Conservation (phyloP, 1,140 invertebrate genomes). For the Hermetia illucens region DNA sequence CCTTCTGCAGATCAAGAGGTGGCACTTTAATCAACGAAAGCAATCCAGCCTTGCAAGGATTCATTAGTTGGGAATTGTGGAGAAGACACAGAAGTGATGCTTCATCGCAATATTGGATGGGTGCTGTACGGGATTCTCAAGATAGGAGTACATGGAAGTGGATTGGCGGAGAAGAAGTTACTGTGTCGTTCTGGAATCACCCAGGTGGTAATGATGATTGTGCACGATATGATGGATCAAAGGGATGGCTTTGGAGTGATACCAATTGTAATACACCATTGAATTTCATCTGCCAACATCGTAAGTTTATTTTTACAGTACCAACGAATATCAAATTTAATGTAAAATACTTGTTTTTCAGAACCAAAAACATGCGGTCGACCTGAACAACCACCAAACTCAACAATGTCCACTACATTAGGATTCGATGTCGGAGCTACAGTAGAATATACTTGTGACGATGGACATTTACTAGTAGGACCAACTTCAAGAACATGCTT, state of each 20-base stretch:
- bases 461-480: slow-evolving; percentile 74
- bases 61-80: slow-evolving; percentile 90
- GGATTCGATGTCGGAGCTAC: slow-evolving; percentile 70
- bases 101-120: slow-evolving; percentile 90
- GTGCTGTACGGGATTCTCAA: slow-evolving; percentile 65
- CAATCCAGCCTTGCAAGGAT: slow-evolving; percentile 85
- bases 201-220: slow-evolving; percentile 73
- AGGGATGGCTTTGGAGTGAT: slow-evolving; percentile 90
- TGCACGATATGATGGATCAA: slow-evolving; percentile 79
- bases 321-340: background rate
- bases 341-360: slow-evolving; percentile 21
- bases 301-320: slow-evolving; percentile 48
- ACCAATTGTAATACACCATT: slow-evolving; percentile 73
- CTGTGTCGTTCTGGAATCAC: slow-evolving; percentile 84
- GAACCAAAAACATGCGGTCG: slow-evolving; percentile 79
- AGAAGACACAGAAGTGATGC: slow-evolving; percentile 77
- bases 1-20: slow-evolving; percentile 63
- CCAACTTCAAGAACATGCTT: slow-evolving; percentile 70
- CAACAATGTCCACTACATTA: slow-evolving; percentile 56
- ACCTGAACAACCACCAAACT: slow-evolving; percentile 86
- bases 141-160: slow-evolving; percentile 79
- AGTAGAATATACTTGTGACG: slow-evolving; percentile 78
- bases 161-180: slow-evolving; percentile 75
- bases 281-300: slow-evolving; percentile 90
- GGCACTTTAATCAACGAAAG: slow-evolving; percentile 84